Percentiles rank a stretch among this genome's conserved stretches.
Conservation (phyloP, 2,888 invertebrate species). For the Prenolepis imparis region DNA sequence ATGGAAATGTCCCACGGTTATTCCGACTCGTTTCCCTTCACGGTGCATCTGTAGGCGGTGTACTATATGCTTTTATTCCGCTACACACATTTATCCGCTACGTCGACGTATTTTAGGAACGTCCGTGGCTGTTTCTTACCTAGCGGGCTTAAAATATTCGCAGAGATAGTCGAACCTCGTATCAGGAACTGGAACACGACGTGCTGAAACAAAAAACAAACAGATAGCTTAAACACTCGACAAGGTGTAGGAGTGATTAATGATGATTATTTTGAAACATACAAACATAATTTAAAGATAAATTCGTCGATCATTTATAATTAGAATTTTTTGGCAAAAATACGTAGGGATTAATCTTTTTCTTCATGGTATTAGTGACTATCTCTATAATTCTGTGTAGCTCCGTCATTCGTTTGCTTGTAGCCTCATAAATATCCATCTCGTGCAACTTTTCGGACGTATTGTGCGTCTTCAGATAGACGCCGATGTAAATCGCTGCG, state of each 20-base stretch:
- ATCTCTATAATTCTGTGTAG: slow-evolving; percentile 85
- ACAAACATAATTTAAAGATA: background rate
- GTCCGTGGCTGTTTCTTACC: slow-evolving; percentile 88
- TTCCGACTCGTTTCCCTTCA: slow-evolving; percentile 84
- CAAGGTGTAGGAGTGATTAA: background rate
- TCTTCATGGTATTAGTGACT: slow-evolving; percentile 87
- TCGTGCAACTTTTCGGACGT: slow-evolving; percentile 72
- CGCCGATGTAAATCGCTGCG: slow-evolving; percentile 88
- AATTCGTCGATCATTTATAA: background rate
- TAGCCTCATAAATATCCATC: slow-evolving; percentile 84
- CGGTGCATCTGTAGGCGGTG: slow-evolving; percentile 72
- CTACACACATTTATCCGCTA: slow-evolving; percentile 34
- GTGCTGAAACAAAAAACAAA: slow-evolving; percentile 87
- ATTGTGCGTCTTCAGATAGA: slow-evolving; percentile 88
- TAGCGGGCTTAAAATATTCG: slow-evolving; percentile 97
- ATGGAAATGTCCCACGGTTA: slow-evolving; percentile 84
- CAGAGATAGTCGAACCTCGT: slow-evolving; percentile 96
- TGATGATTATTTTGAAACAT: background rate
- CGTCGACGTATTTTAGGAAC: slow-evolving; percentile 74
- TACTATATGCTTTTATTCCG: slow-evolving; percentile 34
- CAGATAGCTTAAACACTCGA: slow-evolving; percentile 12
- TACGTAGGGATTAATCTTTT: slow-evolving; percentile 88
- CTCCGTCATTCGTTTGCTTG: slow-evolving; percentile 83
- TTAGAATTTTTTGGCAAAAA: background rate
- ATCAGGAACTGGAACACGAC: slow-evolving; percentile 99